These are phyloP conservation scores for Kradibia gibbosae DNA, from an alignment of 1,140 invertebrate species.

Conservation along the genomic window DNA sequence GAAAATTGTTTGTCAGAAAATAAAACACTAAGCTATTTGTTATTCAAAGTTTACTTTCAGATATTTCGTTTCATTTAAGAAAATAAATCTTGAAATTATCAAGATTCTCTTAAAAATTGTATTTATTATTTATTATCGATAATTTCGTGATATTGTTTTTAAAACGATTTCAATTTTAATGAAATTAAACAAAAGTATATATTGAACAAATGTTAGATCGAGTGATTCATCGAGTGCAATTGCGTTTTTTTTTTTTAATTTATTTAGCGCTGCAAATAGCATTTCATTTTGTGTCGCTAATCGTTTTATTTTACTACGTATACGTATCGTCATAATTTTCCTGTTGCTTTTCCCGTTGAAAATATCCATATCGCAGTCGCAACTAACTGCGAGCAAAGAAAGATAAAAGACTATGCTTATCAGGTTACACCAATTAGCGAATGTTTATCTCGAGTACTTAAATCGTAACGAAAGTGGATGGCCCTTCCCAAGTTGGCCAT, in stretches of 20 bases:
- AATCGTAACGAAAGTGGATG: constrained; percentile 26
- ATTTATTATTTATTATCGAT: constrained; percentile 3
- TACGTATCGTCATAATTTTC: not conserved
- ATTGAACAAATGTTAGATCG: constrained; percentile 26
- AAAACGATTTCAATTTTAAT: not conserved
- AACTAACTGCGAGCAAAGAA: constrained; percentile 2
- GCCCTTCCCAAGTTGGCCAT: too few species aligned
- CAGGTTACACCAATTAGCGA: constrained; percentile 31
- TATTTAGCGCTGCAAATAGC: constrained; percentile 8
- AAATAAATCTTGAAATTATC: not conserved
- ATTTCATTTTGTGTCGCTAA: not conserved
- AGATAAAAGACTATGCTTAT: constrained; percentile 21
- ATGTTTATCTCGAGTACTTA: constrained; percentile 46
- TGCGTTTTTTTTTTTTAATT: constrained; percentile 27
- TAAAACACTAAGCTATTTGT: constrained; percentile 1
- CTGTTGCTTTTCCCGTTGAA: not conserved
- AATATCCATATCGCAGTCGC: constrained; percentile 34
- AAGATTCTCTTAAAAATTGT: constrained; percentile 4
- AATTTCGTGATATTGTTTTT: not conserved
- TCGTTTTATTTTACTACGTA: constrained; percentile 35
- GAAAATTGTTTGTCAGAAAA: not conserved
- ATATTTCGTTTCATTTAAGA: constrained; percentile 17
- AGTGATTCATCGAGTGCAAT: constrained; percentile 2
- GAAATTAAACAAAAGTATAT: constrained; percentile 5
- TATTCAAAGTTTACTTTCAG: constrained; percentile 10